A percentile compares a stretch with the other conserved stretches of the same genome.
Evolutionary conservation across 1,140 invertebrate genomes (phyloP).

Genomic region (Oscheius sp.): DNA sequence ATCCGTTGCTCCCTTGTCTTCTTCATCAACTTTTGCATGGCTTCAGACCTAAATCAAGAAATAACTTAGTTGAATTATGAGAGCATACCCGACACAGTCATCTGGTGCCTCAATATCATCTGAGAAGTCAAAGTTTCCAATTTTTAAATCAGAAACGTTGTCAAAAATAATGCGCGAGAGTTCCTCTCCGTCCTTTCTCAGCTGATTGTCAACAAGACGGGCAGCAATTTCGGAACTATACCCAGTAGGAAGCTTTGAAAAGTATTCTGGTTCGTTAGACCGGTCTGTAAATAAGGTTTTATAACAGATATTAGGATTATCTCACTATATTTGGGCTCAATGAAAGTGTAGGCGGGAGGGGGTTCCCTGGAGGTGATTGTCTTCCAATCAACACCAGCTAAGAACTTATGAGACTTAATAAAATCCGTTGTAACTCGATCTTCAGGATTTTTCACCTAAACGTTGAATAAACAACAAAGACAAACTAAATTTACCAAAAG

Average conservation of each 20-base stretch:
- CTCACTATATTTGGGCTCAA: background rate
- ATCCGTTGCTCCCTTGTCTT: background rate
- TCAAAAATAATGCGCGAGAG: background rate
- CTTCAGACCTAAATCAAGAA: background rate
- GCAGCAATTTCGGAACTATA: background rate
- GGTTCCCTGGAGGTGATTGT: slow-evolving; percentile 75
- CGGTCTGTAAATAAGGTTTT: slow-evolving; percentile 70
- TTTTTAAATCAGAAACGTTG: background rate
- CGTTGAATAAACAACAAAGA: no score
- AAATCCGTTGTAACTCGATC: background rate
- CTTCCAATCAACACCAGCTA: slow-evolving; percentile 74
- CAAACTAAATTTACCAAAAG: slow-evolving; percentile 70
- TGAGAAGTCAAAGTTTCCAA: background rate
- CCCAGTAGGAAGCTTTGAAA: slow-evolving; percentile 59
- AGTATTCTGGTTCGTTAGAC: slow-evolving; percentile 76
- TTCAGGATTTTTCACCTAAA: background rate
- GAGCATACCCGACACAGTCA: background rate
- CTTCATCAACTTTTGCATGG: background rate
- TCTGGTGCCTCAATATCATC: background rate
- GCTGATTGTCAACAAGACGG: slow-evolving; percentile 24
- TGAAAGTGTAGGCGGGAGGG: slow-evolving; percentile 64
- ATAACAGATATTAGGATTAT: background rate
- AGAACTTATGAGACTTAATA: slow-evolving; percentile 18
- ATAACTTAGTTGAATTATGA: background rate
- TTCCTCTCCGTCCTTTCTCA: slow-evolving; percentile 60